Base-by-base conservation (phyloP, 2,797 vertebrate genomes). In the Molossus molossus region DNA sequence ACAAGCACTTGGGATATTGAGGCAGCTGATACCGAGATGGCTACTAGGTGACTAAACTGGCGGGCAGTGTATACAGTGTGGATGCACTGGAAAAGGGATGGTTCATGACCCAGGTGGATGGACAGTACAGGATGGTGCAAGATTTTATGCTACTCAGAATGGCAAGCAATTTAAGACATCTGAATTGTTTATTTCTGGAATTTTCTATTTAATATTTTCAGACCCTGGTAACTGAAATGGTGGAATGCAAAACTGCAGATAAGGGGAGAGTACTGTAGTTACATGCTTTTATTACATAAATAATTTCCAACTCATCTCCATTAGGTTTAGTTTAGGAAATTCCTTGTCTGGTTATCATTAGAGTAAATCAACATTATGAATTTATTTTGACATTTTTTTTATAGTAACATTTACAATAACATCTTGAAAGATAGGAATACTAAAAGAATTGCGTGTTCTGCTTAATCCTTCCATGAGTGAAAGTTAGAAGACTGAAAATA, bases 371-470 rank as follows among this genome's bases (percentile, higher is more conserved):
- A 13, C 82, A 83, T 93, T 88, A 18, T 48, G 11, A 65, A 81
- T 87, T 90, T 77, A 37, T 79, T 88, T 50, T 64, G n/a, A 65
- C 80, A n/a, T 12, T 77, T 9, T 33, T 93, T 57, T 86, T 64
- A 76, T n/a, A 45, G 58, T 91, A 79, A 70, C n/a, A 53, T 94
- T 94, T 77, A 81, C 0, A 85, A 8, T 77, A 93, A 53, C 23
- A 15, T 91, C 53, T 90, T 29, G 3, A 55, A 92, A 88, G 33
- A 65, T 15, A 81, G 17, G 17, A 81, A 29, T 91, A 50, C 33
- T 95, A 62, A 92, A 76, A 79, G 72, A 92, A 82, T 80, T 67
- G 64, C 80, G 76, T 73, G 17, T 29, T 96, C 11, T 80, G 57
- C 29, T 69, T 81, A 89, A 53, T 90, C 48, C 62, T 67, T 94